These are phyloP conservation scores for Paragorgia papillata DNA, from an alignment of 92 coral and sea anemone species.

Conservation along the genomic window DNA sequence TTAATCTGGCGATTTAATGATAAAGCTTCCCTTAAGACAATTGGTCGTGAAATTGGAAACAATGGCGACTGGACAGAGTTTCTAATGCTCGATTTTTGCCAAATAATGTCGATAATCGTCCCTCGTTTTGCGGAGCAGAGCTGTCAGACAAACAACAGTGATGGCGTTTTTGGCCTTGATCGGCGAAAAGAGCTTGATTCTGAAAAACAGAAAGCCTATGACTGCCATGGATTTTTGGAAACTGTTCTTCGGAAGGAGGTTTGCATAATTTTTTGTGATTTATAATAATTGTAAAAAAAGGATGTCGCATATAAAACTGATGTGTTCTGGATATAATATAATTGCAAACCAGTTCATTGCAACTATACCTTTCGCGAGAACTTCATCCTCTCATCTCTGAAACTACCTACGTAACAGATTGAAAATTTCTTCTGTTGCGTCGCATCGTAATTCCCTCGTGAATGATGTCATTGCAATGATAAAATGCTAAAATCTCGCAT, in stretches of 20 bases:
- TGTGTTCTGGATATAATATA: too few species aligned
- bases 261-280: neutral
- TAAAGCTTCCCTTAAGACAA: slow-evolving; percentile 61
- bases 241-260: slow-evolving; percentile 34
- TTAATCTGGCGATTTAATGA: slow-evolving; percentile 71
- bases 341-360: too few species aligned
- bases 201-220: slow-evolving; percentile 32
- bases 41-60: slow-evolving; percentile 63
- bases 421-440: too few species aligned
- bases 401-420: too few species aligned
- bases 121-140: slow-evolving; percentile 98
- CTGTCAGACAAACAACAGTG: slow-evolving; percentile 57
- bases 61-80: slow-evolving; percentile 76
- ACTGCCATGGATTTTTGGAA: slow-evolving; percentile 27
- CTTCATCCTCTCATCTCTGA: too few species aligned
- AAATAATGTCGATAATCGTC: slow-evolving; percentile 72
- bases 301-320: too few species aligned
- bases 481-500: too few species aligned
- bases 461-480: too few species aligned
- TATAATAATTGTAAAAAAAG: neutral
- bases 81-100: slow-evolving; percentile 73
- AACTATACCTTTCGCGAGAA: too few species aligned
- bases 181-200: neutral
- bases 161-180: neutral
- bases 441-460: too few species aligned